Conservation (phyloP, 2,113 vertebrate species). For the Machaerirhynchus nigripectus region DNA sequence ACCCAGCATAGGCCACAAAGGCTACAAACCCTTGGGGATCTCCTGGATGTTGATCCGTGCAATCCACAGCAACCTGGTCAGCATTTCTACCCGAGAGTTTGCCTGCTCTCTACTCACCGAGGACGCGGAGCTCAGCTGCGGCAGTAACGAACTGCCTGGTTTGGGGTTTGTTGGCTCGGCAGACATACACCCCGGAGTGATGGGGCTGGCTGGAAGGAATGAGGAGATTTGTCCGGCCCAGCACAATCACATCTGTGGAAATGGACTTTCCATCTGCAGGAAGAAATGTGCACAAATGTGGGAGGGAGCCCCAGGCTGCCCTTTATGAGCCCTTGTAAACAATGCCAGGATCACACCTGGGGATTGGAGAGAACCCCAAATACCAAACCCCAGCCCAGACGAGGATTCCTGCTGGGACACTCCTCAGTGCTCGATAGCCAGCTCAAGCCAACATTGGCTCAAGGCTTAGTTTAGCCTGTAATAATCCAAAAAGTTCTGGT, state of each 20-base stretch:
- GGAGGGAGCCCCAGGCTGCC: background rate
- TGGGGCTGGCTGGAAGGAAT: constrained; percentile 85
- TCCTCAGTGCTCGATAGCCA: background rate
- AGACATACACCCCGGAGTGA: constrained; percentile 91
- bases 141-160: constrained; percentile 89
- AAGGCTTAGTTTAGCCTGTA: background rate
- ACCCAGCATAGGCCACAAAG: rapidly evolving
- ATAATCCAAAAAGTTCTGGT: background rate
- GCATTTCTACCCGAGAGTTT: background rate
- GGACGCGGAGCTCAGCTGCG: constrained; percentile 86
- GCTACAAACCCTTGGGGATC: background rate
- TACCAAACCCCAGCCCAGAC: background rate
- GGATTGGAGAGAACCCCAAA: background rate
- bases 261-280: constrained; percentile 89
- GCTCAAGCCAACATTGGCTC: background rate
- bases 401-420: background rate
- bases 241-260: constrained; percentile 88
- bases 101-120: constrained; percentile 76
- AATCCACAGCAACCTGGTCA: background rate
- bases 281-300: background rate
- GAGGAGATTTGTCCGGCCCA: constrained; percentile 89
- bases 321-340: background rate
- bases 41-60: background rate
- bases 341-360: background rate
- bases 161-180: constrained; percentile 92